phyloP scores from a whole-genome alignment of 2,888 invertebrate species.

The Portevinia maculata region DNA sequence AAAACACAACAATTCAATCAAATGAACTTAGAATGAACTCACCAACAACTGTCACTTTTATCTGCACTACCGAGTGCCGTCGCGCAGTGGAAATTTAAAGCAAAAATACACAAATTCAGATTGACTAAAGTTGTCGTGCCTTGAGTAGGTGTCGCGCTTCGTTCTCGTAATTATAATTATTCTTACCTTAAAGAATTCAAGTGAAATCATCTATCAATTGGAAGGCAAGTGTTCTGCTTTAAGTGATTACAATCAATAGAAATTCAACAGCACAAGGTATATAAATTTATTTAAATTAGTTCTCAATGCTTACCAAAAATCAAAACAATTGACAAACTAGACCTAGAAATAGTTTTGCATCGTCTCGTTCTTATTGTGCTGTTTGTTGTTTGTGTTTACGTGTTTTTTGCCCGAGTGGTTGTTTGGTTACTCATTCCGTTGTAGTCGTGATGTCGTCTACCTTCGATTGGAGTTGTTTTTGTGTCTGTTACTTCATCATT shows the following conservation, averaged over 20 bases:
- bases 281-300: conserved; percentile 9
- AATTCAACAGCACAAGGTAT: conserved; percentile 30
- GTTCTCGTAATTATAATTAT: conserved; percentile 4
- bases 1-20: not conserved
- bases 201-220: conserved; percentile 43
- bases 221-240: not conserved
- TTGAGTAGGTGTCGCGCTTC: conserved; percentile 23
- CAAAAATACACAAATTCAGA: conserved; percentile 58
- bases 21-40: conserved; percentile 15
- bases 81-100: conserved; percentile 39
- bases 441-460: conserved; percentile 45
- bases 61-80: conserved; percentile 30
- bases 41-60: conserved; percentile 43
- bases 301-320: conserved; percentile 6
- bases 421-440: conserved; percentile 52
- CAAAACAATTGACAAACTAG: conserved; percentile 3
- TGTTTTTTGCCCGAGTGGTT: conserved; percentile 35
- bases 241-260: conserved; percentile 11
- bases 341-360: conserved; percentile 41
- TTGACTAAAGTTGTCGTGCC: conserved; percentile 63
- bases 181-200: conserved; percentile 30
- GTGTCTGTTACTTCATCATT: conserved; percentile 43
- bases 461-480: conserved; percentile 41
- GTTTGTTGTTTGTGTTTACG: conserved; percentile 67
- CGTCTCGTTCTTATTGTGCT: no score